Evolutionary conservation across 2,888 invertebrate species (phyloP), one percentile per base, ranked within the genome.

Genomic region (Brachyopa scutellaris): DNA sequence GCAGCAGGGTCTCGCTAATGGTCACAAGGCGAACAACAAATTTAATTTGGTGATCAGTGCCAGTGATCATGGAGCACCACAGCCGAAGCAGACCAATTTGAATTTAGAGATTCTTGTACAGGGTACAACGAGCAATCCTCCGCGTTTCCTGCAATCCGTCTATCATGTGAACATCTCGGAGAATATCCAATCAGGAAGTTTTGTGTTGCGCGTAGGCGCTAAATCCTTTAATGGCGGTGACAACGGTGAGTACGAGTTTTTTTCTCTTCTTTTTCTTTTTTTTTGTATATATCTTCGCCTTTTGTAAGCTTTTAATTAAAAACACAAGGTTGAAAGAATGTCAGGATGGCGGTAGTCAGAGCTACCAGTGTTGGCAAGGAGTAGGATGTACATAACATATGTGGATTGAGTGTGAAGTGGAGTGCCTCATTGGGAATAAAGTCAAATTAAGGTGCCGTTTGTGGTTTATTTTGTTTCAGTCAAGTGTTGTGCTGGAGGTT

Each of bases 1-100:
- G 45, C 38, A 61, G 2, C 23, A 23, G 15, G n/a, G 2, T 19
- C 8, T 23, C 1, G 26, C 53, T 9, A 66, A 82, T 0, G 85
- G 85, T 13, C 85, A 85, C 40, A 80, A 69, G 64, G 85, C 85
- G 7, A 77, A 73, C 73, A 89, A 88, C 66, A 91, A 91, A 40
- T 94, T 93, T 85, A 91, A 92, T 70, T 91, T 99, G 53, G 96
- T 97, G 88, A 93, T 99, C 47, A 96, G 95, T 0, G 98, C 97
- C 2, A 95, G 93, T 62, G 98, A 99, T 91, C 95, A 96, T 86
- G 98, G 97, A 0, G 90, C 91, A 26, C 96, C 96, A 0, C 92
- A 93, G 33, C 93, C 95, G 1, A 94, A 93, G 84, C 93, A 94
- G 80, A 93, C 94, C 33, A 92, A 93, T 72, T 92, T 95, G 87